Evolutionary conservation across 2,797 vertebrate species (phyloP), one percentile per base, ranked within the genome.

Genomic region (Rhinophrynus dorsalis): DNA sequence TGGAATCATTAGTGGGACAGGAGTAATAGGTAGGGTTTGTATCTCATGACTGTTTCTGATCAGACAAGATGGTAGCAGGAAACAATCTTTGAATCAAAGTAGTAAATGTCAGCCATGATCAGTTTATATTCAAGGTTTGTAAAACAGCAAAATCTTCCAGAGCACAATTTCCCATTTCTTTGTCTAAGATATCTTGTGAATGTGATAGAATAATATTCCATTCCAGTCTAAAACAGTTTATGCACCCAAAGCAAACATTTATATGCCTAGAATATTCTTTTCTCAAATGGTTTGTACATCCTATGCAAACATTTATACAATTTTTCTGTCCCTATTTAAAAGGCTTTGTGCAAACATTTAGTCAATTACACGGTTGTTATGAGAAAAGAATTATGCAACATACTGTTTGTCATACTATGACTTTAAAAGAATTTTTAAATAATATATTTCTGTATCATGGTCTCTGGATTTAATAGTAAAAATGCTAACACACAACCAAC

Each of bases 281-380:
- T 13, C 38, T 42, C 17, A 69, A 54, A 61, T 30, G 37, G 45
- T 69, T 68, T 61, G 26, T 40, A 51, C 56, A 33, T 69, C 29
- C 17, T 33, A 27, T 44, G 57, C 27, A 69, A 69, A 69, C 67
- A 69, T 69, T 69, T 69, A 45, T 69, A 69, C 47, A 24, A 54
- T 17, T 30, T 69, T 60, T 13, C 45, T 26, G 9, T 61, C 47
- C 26, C 50, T 48, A 61, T 61, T 27, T 44, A 23, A 54, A 44
- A 29, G 44, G 21, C 23, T 12, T 23, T 33, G 24, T 24, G 30
- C 52, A 48, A 57, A 38, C 44, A 24, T 18, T 23, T 13, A 30
- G 54, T 18, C 52, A 21, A n/a, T 58, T 37, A n/a, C 50, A 27
- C 40, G 6, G 10, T 27, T 57, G 29, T 67, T 58, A 52, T 27